Percentiles rank a stretch among this genome's conserved stretches.
These are phyloP conservation scores for Blera fallax DNA, from an alignment of 2,888 invertebrate species.

Conservation along the genomic window DNA sequence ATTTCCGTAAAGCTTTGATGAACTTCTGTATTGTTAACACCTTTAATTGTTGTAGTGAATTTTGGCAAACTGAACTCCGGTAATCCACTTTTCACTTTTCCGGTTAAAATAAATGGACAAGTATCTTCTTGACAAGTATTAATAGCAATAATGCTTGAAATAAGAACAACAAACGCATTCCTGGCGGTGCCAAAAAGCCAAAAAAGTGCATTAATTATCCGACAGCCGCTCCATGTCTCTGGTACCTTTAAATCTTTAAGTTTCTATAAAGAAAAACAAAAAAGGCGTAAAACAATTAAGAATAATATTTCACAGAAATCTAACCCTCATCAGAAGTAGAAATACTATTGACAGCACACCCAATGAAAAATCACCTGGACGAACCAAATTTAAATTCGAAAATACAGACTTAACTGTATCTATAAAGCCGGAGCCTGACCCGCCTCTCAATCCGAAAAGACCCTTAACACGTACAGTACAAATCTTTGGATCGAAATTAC, in stretches of 20 bases:
- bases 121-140: slow-evolving; percentile 82
- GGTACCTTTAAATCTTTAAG: slow-evolving; percentile 75
- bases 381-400: slow-evolving; percentile 86
- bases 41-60: slow-evolving; percentile 84
- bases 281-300: background rate
- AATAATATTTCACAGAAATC: slow-evolving; percentile 73
- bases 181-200: slow-evolving; percentile 92
- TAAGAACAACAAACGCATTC: slow-evolving; percentile 91
- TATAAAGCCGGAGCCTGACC: slow-evolving; percentile 87
- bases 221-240: slow-evolving; percentile 77
- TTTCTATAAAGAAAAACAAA: slow-evolving; percentile 73
- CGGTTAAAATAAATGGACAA: slow-evolving; percentile 88
- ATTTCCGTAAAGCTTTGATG: slow-evolving; percentile 78
- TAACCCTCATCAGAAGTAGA: slow-evolving; percentile 89
- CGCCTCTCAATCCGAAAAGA: slow-evolving; percentile 88
- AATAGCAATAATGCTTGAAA: slow-evolving; percentile 84
- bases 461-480: slow-evolving; percentile 78
- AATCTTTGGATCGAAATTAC: background rate
- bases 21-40: slow-evolving; percentile 77
- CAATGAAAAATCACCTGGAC: slow-evolving; percentile 87
- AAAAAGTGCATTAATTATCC: slow-evolving; percentile 83
- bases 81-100: slow-evolving; percentile 86
- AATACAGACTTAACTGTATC: slow-evolving; percentile 88
- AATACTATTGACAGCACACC: slow-evolving; percentile 89
- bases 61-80: slow-evolving; percentile 87